A percentile compares a stretch with the other conserved stretches of the same genome.
These are phyloP conservation scores for Thalassaphorura encarpata DNA, from an alignment of 1,140 invertebrate genomes.

Conservation along the genomic window DNA sequence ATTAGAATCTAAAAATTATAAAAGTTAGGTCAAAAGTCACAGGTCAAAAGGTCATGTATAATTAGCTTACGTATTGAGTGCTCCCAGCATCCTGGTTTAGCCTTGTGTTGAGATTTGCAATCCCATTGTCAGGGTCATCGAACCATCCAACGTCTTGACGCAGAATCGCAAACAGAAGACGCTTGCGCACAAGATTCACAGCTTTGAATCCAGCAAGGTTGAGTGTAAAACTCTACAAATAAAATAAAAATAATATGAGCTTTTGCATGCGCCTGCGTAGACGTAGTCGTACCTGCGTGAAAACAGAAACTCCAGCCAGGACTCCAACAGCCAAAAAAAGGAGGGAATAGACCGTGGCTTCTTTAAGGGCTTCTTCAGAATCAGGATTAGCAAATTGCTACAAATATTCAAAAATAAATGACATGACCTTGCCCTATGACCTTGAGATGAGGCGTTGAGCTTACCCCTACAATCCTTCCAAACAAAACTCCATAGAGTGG, in stretches of 20 bases:
- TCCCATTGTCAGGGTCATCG: constrained; percentile 13
- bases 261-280: neutral
- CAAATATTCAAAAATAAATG: neutral
- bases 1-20: too few relatives aligned
- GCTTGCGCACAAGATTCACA: constrained; percentile 13
- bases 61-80: constrained; percentile 36
- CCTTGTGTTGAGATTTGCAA: constrained; percentile 9
- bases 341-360: constrained; percentile 11
- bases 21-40: too few relatives aligned
- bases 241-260: neutral
- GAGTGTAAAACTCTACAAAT: neutral
- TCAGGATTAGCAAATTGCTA: neutral
- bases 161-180: constrained; percentile 5
- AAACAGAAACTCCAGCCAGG: constrained; percentile 3
- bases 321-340: constrained; percentile 10
- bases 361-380: neutral
- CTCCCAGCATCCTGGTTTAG: constrained; percentile 18
- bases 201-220: constrained; percentile 12
- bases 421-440: neutral
- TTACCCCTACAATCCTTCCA: constrained; percentile 17
- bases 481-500: constrained; percentile 18
- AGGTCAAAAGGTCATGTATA: neutral
- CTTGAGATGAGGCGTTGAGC: neutral
- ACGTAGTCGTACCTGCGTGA: neutral
- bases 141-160: constrained; percentile 17